A percentile compares a stretch with the other conserved stretches of the same genome.
phyloP scores from a whole-genome alignment of 2,888 invertebrate species.

The Lapara coniferarum region DNA sequence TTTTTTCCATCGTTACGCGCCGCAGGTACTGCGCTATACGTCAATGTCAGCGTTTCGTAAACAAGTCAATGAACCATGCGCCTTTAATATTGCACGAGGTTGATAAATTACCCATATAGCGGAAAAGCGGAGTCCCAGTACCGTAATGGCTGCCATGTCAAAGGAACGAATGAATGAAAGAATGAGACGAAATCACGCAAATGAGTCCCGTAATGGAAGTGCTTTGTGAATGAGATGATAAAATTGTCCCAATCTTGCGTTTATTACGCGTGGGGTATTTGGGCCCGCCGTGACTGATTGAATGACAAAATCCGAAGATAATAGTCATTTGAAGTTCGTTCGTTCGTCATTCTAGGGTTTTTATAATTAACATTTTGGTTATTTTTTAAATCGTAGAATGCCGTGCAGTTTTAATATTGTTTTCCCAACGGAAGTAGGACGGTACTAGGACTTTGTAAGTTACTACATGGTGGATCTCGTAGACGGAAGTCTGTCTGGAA shows the following conservation, averaged over 20 bases:
- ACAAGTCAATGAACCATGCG: constrained; percentile 17
- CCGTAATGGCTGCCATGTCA: constrained; percentile 16
- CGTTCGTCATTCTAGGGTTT: no score
- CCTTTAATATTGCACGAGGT: constrained; percentile 18
- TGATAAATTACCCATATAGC: constrained; percentile 21
- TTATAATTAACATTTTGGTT: no score
- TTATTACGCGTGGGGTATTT: neutral
- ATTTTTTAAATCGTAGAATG: no score
- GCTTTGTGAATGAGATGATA: constrained; percentile 17
- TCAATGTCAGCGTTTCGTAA: constrained; percentile 21
- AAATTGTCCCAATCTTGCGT: constrained; percentile 16
- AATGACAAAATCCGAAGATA: neutral
- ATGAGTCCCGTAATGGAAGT: constrained; percentile 17
- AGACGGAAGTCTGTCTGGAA: no score
- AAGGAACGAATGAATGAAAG: constrained; percentile 19
- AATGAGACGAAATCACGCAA: constrained; percentile 18
- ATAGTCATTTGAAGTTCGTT: neutral
- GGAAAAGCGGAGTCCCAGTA: constrained; percentile 15
- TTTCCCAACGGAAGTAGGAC: no score
- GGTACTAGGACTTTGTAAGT: no score
- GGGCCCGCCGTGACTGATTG: constrained; percentile 33
- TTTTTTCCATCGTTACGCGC: constrained; percentile 4
- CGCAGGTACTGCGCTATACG: neutral
- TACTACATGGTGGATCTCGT: no score
- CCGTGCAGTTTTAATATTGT: no score